Evolutionary conservation across 2,888 invertebrate genomes (phyloP).

Genomic region (Cyclophora albipunctata): DNA sequence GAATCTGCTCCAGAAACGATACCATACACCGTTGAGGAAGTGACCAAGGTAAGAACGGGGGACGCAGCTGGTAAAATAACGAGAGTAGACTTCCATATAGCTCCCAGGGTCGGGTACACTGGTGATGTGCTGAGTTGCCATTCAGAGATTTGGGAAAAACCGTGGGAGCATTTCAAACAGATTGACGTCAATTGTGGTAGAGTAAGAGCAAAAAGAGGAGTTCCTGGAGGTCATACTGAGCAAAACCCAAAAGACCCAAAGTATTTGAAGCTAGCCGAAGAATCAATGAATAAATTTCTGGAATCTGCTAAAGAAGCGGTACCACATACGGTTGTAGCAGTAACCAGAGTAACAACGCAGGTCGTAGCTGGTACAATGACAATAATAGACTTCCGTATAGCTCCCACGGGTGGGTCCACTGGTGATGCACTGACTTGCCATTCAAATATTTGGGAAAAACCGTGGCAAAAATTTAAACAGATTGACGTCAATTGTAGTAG

Average conservation of each 20-base stretch:
- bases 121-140: slow-evolving; percentile 21
- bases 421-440: no score
- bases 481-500: no score
- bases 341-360: no score
- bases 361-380: no score
- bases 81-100: slow-evolving; percentile 18
- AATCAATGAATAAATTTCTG: slow-evolving; percentile 22
- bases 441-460: no score
- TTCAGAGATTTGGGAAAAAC: slow-evolving; percentile 29
- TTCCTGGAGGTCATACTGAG: slow-evolving; percentile 22
- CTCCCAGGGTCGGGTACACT: not conserved
- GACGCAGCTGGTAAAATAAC: slow-evolving; percentile 20
- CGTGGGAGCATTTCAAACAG: slow-evolving; percentile 27
- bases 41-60: no score
- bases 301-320: slow-evolving; percentile 4
- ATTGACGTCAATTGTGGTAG: slow-evolving; percentile 21
- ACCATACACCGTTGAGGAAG: no score
- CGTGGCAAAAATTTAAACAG: no score
- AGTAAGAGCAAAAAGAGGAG: not conserved
- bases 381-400: no score
- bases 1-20: not conserved
- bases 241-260: slow-evolving; percentile 19
- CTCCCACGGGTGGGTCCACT: no score
- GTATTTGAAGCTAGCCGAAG: slow-evolving; percentile 20
- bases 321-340: no score